Base-by-base conservation (phyloP, 2,797 vertebrate species). In the Sebastiscus albofasciatus region DNA sequence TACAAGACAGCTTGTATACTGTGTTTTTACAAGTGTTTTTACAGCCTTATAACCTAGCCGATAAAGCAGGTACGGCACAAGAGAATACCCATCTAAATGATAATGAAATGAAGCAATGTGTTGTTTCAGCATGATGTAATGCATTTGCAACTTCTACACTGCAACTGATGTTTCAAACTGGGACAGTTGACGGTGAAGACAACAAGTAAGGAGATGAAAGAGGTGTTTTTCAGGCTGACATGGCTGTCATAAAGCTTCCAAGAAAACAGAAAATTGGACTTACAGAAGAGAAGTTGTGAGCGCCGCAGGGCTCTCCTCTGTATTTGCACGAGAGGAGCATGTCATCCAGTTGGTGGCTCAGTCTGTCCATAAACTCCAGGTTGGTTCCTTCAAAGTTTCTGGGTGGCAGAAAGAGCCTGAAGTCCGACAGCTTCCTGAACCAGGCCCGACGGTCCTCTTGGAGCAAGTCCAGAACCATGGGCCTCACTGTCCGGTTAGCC, bases 301-400 rank as follows among this genome's bases (percentile, higher is more conserved):
- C 96, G 2, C 97, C 97, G 68, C 98, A 99, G 49, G 95, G 94
- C 88, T 99, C 97, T 77, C 98, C 98, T 79, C 97, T 96, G 96
- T 98, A 99, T 93, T 98, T 99, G 97, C 98, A 99, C 31, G 97
- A 97, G 27, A 99, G 97, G 68, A 99, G 96, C 98, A 99, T 99
- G 94, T 99, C 98, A 67, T 99, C 98, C 80, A 99, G 95, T 86
- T 98, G 98, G 92, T 99, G 98, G 89, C 98, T 97, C 91, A 99
- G 95, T 66, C 98, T 95, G 94, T 99, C 98, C 97, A 99, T 97
- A 96, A 99, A 99, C 90, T 97, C 97, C 86, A 97, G 95, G 94
- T 97, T 98, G 96, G 98, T 99, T 72, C 98, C 98, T 64, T 98
- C 98, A 90, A 98, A 99, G 96, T 97, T 97, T 16, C 98, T 97